phyloP scores from a whole-genome alignment of 2,797 vertebrate species.

The Adrianichthys oophorus region DNA sequence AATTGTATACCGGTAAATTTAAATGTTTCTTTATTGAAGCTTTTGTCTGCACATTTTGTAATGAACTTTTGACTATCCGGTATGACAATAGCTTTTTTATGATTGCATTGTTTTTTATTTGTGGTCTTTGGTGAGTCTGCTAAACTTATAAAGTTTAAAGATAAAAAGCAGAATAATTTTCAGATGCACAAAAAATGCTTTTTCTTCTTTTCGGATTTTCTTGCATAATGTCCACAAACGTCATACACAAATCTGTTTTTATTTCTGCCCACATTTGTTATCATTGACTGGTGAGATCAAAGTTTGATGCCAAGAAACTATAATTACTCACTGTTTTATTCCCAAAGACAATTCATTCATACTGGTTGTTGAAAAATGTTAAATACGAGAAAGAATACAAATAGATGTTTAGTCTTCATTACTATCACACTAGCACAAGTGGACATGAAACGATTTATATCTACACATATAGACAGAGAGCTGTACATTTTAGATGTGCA shows the following conservation, averaged over 20 bases:
- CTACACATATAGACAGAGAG: constrained; percentile 47
- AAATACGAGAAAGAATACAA: not conserved
- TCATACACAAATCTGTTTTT: not conserved
- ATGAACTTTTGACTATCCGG: no score
- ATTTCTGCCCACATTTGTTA: constrained; percentile 29
- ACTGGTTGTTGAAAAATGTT: constrained; percentile 6
- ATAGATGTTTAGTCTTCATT: constrained; percentile 6
- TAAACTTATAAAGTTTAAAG: constrained; percentile 2
- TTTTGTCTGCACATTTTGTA: no score
- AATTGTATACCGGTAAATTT: not conserved
- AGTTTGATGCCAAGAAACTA: constrained; percentile 48
- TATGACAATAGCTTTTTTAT: no score
- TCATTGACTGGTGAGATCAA: constrained; percentile 53
- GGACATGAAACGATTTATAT: constrained; percentile 35
- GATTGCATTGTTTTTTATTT: no score
- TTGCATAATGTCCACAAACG: constrained; percentile 5
- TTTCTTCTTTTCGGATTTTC: not conserved
- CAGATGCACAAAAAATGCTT: constrained; percentile 2
- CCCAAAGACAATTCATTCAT: constrained; percentile 58
- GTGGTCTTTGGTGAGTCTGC: no score
- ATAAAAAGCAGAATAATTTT: not conserved
- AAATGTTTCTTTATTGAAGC: not conserved
- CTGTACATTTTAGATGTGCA: constrained; percentile 54
- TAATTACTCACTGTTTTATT: constrained; percentile 42
- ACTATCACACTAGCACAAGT: constrained; percentile 28